Base-by-base conservation (phyloP, 2,797 vertebrate species). In the Myoxocephalus aenaeus region DNA sequence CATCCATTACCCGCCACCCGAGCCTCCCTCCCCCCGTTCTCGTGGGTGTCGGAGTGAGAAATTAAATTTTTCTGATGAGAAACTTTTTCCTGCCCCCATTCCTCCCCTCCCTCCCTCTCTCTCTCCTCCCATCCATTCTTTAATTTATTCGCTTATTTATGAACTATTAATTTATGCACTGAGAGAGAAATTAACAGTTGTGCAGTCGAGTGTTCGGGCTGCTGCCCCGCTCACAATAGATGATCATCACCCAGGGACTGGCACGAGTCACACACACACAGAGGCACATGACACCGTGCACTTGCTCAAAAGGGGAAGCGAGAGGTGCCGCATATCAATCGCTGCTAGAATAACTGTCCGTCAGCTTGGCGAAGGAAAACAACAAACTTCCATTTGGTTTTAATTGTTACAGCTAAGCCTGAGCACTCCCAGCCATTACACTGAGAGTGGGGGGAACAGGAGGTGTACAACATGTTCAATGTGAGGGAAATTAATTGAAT, bases 41-140 rank as follows among this genome's bases (percentile, higher is more conserved):
- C 91, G 93, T 95, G 94, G 85, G 92, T 95, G 95, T 93, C 93
- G 91, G 92, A 95, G 94, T 96, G 95, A 95, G 94, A 96, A 96
- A 96, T 96, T 95, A 94, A 94, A 94, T 93, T 94, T 95, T 95
- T 94, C 94, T 94, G 94, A 96, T 94, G 94, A 95, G 93, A 94
- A 95, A 93, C 87, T 93, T 95, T 92, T 92, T 91, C 88, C 91
- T 89, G 73, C 85, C 88, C 83, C 89, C 78, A 62, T 87, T 89
- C 88, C 90, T 85, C 86, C 84, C 89, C 11, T 42, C 40, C 13
- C 78, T 77, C 20, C 1, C n/a, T 9, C 48, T 86, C 84, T 81
- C 87, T 87, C 89, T 88, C 93, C 91, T 91, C 88, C 92, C 90
- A 87, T 92, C 90, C 91, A 84, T 86, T 92, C 90, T 91, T 92